Conservation (phyloP, 2,797 vertebrate genomes). For the Malurus splendens region DNA sequence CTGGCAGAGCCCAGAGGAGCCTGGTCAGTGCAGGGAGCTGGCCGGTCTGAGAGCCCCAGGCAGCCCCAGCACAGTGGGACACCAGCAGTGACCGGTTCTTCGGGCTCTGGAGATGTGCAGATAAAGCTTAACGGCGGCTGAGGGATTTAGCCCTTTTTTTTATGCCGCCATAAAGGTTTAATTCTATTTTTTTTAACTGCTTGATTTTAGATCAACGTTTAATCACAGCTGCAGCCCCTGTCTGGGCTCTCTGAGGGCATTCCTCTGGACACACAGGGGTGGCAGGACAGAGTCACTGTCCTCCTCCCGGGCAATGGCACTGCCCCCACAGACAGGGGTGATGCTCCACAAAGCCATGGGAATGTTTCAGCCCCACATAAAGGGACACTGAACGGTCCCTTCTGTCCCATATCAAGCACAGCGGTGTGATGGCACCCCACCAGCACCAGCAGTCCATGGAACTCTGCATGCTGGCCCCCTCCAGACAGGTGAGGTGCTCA, state of each 20-base stretch:
- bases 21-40: not conserved
- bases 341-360: not conserved
- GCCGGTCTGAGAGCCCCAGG: fast-evolving
- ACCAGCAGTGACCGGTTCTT: not conserved
- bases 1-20: not conserved
- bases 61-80: not conserved
- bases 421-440: fast-evolving
- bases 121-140: not conserved
- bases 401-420: not conserved
- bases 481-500: not conserved
- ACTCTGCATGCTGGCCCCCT: not conserved
- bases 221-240: not conserved
- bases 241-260: fast-evolving
- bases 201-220: not conserved
- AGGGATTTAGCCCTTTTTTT: not conserved
- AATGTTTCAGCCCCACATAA: not conserved
- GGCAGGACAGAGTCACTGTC: not conserved
- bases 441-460: not conserved
- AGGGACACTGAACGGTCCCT: not conserved
- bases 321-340: not conserved
- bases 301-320: not conserved
- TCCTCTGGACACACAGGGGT: not conserved
- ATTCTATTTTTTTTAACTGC: slow-evolving; percentile 18
- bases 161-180: not conserved
- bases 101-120: not conserved